Evolutionary conservation across 2,797 vertebrate genomes (phyloP).

Genomic region (Galago senegalensis): DNA sequence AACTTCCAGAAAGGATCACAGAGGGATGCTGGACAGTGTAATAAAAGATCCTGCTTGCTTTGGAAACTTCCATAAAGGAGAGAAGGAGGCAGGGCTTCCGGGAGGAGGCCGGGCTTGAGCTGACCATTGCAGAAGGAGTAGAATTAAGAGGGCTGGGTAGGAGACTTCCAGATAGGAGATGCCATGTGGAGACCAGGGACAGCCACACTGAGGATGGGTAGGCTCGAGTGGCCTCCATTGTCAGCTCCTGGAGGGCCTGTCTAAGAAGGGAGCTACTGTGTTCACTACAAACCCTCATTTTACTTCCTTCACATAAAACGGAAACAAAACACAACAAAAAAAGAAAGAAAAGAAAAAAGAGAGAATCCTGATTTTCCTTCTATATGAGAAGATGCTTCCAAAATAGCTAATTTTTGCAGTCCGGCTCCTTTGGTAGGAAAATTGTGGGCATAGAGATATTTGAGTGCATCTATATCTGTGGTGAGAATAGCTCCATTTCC

Average conservation of each 20-base stretch:
- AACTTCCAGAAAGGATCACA: background rate
- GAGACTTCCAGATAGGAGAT: background rate
- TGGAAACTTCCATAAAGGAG: conserved; percentile 23
- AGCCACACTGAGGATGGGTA: background rate
- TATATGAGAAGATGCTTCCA: conserved; percentile 55
- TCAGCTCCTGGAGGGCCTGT: background rate
- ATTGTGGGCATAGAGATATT: conserved; percentile 48
- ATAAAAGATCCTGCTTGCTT: background rate
- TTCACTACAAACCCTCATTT: background rate
- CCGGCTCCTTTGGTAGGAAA: conserved; percentile 33
- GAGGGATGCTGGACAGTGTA: background rate
- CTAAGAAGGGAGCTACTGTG: background rate
- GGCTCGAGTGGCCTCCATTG: background rate
- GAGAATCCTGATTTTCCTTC: conserved; percentile 39
- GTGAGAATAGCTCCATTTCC: conserved; percentile 58
- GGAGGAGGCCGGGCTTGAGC: background rate
- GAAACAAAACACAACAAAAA: background rate
- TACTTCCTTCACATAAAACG: conserved; percentile 33
- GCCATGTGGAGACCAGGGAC: background rate
- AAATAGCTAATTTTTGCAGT: conserved; percentile 53
- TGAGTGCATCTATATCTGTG: conserved; percentile 53
- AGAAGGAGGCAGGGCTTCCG: background rate
- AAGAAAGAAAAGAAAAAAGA: background rate
- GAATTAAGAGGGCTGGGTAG: background rate
- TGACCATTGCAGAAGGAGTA: background rate